Evolutionary conservation across 2,113 vertebrate species (phyloP), one percentile per base, ranked within the genome.

Genomic region (Terrapene triunguis): DNA sequence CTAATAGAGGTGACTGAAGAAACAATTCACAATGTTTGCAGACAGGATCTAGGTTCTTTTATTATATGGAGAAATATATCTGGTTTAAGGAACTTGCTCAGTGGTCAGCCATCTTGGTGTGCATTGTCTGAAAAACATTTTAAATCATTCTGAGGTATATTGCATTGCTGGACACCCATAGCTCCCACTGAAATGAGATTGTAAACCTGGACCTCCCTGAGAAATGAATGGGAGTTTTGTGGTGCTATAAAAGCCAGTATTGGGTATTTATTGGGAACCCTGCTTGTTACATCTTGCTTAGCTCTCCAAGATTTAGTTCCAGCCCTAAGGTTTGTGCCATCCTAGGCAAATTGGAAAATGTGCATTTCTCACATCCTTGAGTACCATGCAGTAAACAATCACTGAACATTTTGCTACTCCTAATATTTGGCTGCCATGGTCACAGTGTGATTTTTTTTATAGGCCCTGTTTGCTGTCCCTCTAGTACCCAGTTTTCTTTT

Each of bases 191-290:
- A n/a, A 72, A 42, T 53, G 57, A 74, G 35, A 19, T 27, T 27
- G 35, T n/a, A n/a, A 21, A 3, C 2, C 24, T 69, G n/a, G 55
- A 76, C 88, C 27, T 0, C 0, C 42, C 32, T 13, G 0, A 44
- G 79, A 4, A 19, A 6, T 1, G n/a, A n/a, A 53, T 55, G 42
- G 59, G 57, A 89, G 83, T 74, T 72, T 82, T 76, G 65, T 83
- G 14, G 57, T 88, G 38, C 13, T 86, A 87, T 85, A 35, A 53
- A 69, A 55, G 50, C 50, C 50, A 0, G 35, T 55, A 1, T n/a
- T 10, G 84, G 51, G 35, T 42, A 7, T 85, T 84, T 89, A 27
- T 38, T 83, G 25, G 5, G 76, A 42, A 48, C 48, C 5, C 1
- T 4, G 24, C 83, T 8, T 69, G 44, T 48, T 42, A 76, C 14